Conservation (phyloP, 1,140 invertebrate species). For the Popillia japonica region DNA sequence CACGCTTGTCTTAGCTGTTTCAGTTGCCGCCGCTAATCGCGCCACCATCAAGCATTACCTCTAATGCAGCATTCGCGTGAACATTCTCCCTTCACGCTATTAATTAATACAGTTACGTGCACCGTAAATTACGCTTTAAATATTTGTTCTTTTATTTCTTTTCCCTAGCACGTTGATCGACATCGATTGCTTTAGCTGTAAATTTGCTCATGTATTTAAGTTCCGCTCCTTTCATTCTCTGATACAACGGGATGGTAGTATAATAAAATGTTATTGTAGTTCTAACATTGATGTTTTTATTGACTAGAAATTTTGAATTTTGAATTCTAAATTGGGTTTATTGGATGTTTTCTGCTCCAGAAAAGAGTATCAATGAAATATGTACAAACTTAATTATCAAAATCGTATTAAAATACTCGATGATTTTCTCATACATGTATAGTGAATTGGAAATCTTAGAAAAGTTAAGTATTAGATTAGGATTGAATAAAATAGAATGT, state of each 20-base stretch:
- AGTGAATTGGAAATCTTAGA: no score
- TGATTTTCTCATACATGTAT: no score
- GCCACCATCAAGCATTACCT: slow-evolving; percentile 51
- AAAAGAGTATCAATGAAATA: no score
- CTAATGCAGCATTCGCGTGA: slow-evolving; percentile 52
- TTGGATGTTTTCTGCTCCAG: no score
- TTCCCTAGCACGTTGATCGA: slow-evolving; percentile 2
- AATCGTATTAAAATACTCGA: no score
- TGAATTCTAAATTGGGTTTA: no score
- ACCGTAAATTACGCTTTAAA: slow-evolving; percentile 48
- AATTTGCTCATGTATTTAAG: slow-evolving; percentile 15
- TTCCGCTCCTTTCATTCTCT: background rate
- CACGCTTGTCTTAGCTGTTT: slow-evolving; percentile 42
- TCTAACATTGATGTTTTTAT: background rate
- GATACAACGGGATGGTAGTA: background rate
- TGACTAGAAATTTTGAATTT: no score
- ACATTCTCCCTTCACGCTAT: slow-evolving; percentile 48
- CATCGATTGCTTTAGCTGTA: slow-evolving; percentile 23
- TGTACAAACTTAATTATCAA: no score
- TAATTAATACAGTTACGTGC: slow-evolving; percentile 51
- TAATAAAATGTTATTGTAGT: background rate
- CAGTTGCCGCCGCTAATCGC: slow-evolving; percentile 46
- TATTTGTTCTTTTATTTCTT: slow-evolving; percentile 43
- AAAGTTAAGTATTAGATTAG: no score
- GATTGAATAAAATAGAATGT: no score